phyloP scores from a whole-genome alignment of 1,140 invertebrate species.

The Euura lappo region DNA sequence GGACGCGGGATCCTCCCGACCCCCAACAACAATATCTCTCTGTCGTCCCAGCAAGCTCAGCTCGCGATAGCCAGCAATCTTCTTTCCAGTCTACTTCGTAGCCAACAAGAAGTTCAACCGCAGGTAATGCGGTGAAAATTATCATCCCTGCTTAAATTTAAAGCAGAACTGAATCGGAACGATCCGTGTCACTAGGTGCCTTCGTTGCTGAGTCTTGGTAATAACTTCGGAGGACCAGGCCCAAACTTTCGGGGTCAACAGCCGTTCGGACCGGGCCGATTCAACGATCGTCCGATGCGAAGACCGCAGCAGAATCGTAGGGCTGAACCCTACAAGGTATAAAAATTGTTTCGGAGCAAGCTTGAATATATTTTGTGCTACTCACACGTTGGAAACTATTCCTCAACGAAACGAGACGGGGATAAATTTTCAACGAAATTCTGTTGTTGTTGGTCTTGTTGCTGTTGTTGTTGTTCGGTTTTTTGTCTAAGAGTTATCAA shows the following conservation, averaged over 20 bases:
- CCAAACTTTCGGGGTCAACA: conserved; percentile 53
- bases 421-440: conserved; percentile 28
- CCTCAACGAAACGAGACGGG: neutral
- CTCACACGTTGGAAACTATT: neutral
- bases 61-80: conserved; percentile 60
- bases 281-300: conserved; percentile 50
- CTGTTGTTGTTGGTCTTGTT: too few species aligned
- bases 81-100: conserved; percentile 55
- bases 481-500: too few species aligned
- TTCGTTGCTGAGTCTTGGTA: conserved; percentile 55
- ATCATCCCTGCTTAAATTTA: too few species aligned
- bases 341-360: conserved; percentile 3
- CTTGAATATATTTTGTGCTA: neutral
- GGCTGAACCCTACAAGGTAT: conserved; percentile 60
- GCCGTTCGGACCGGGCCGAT: conserved; percentile 51
- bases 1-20: conserved; percentile 58
- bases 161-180: too few species aligned
- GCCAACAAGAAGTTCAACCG: conserved; percentile 54
- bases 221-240: conserved; percentile 50
- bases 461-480: too few species aligned
- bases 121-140: conserved; percentile 39
- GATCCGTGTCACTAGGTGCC: conserved; percentile 44
- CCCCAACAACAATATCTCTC: conserved; percentile 54
- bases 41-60: conserved; percentile 58
- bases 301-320: conserved; percentile 55